Base-by-base conservation (phyloP, 2,888 invertebrate genomes). In the Dicycla oo region DNA sequence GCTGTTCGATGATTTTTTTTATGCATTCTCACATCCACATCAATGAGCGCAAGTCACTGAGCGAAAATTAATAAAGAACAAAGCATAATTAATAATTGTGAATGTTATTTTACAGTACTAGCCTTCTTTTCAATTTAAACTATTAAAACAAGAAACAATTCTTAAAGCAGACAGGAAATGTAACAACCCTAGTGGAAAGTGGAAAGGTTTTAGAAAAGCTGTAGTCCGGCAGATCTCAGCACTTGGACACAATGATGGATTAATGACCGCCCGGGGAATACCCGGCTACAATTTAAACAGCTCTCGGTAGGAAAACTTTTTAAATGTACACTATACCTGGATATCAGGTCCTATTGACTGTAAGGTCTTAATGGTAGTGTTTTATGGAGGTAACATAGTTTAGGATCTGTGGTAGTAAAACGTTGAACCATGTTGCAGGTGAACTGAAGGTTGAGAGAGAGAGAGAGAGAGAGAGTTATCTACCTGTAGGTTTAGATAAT, bases 181-280 rank as follows among this genome's bases (percentile, higher is more conserved):
- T 57, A 30, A 20, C 69, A 79, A 72, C 75, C 78, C 81, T 80
- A 71, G 60, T 69, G 70, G 61, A 56, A 73, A 78, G 66, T 54
- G 57, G 71, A 75, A 73, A 74, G 73, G 70, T 80, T 81, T 81
- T 74, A 81, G 75, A 82, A 81, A 84, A 87, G 83, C 86, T 78
- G 65, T 62, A 77, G 75, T 74, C 66, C 65, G 34, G 73, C 70
- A 79, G 79, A 76, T 81, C 79, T 83, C 86, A 81, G 80, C 76
- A 79, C 80, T 85, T 86, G 83, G 90, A 91, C 92, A 90, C 90
- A 92, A 90, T 93, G 92, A 93, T 92, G 89, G 92, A 94, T 93
- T 92, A 93, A 92, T 91, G 88, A 88, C 88, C 86, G 71, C 82
- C 69, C 72, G 80, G 86, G 85, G 84, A 76, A 73, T 84, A 73